Evolutionary conservation across 2,113 vertebrate species (phyloP).

Genomic region (Smithornis capensis): DNA sequence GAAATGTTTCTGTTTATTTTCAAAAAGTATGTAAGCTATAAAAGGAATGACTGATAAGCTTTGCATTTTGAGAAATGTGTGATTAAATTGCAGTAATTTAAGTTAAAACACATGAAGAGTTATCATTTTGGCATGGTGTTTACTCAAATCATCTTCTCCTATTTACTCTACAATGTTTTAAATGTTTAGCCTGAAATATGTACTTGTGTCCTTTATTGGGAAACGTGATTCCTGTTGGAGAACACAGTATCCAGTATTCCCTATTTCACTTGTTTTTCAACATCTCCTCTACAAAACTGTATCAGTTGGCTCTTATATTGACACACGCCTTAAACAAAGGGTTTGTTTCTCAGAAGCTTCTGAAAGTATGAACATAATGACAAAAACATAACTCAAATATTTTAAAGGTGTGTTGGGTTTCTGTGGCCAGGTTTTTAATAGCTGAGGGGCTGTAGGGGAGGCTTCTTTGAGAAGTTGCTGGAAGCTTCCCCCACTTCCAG

Average conservation of each 20-base stretch:
- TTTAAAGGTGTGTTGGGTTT: neutral
- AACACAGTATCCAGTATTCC: neutral
- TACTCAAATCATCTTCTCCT: neutral
- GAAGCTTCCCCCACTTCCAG: no score
- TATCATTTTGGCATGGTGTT: neutral
- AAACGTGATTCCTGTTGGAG: neutral
- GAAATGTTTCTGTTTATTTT: neutral
- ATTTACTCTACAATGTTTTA: neutral
- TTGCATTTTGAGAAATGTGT: neutral
- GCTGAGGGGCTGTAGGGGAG: no score
- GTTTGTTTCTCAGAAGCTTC: neutral
- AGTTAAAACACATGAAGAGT: neutral
- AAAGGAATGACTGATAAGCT: conserved; percentile 1
- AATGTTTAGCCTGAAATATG: neutral
- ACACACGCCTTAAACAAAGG: neutral
- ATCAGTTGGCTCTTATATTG: neutral
- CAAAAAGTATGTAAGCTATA: neutral
- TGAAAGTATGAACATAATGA: neutral
- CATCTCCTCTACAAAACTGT: neutral
- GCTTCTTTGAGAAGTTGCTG: no score
- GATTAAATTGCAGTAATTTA: conserved; percentile 21
- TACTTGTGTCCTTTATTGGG: neutral
- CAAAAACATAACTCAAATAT: neutral
- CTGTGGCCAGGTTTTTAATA: no score
- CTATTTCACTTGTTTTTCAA: neutral